A percentile compares a stretch with the other conserved stretches of the same genome.
phyloP scores from a whole-genome alignment of 2,797 vertebrate genomes.

The Hephaestus fuliginosus region DNA sequence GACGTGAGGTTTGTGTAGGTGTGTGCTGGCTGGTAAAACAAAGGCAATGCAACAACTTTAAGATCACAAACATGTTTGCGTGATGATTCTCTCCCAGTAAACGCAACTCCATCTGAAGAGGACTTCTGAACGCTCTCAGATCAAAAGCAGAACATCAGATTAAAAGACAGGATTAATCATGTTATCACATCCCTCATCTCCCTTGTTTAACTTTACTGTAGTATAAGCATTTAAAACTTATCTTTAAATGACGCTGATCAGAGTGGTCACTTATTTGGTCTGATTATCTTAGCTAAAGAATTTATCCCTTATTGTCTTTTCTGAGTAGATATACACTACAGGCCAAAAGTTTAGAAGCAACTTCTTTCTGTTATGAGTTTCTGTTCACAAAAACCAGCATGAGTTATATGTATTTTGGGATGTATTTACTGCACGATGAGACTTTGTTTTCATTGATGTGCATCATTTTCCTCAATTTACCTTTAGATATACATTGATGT shows the following conservation, averaged over 20 bases:
- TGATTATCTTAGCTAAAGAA: not conserved
- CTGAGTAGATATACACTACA: not conserved
- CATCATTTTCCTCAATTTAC: too few relatives aligned
- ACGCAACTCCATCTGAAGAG: not conserved
- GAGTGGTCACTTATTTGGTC: not conserved
- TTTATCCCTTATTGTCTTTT: not conserved
- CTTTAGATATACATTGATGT: too few relatives aligned
- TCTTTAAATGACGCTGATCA: not conserved
- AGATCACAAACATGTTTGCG: not conserved
- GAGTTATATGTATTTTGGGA: too few relatives aligned
- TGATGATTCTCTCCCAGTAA: not conserved
- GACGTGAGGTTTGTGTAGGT: constrained; percentile 10
- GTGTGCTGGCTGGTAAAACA: constrained; percentile 19
- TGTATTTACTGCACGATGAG: too few relatives aligned
- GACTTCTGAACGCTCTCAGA: not conserved
- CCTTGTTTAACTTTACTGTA: not conserved
- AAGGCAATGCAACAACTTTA: constrained; percentile 1
- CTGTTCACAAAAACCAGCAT: too few relatives aligned
- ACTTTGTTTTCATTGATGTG: too few relatives aligned
- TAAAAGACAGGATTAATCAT: constrained; percentile 1
- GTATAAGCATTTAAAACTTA: not conserved
- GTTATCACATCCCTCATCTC: not conserved
- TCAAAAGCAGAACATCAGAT: constrained; percentile 1
- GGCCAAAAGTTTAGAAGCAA: too few relatives aligned
- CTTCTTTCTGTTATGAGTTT: too few relatives aligned